Base-by-base conservation (phyloP, 2,113 vertebrate species). In the Artemisiospiza belli region DNA sequence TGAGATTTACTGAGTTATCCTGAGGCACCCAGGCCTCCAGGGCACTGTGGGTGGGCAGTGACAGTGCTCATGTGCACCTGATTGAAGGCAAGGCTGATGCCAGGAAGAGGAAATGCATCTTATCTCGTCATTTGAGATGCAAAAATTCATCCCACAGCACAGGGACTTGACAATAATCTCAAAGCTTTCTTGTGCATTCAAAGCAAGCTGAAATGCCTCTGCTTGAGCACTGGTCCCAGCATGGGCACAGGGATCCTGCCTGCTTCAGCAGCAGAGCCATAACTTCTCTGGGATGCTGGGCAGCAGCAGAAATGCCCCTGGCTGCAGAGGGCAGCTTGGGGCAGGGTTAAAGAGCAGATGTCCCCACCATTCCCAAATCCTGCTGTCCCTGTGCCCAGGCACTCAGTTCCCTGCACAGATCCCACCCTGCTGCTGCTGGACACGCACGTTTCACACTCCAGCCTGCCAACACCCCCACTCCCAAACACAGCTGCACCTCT, bases 21-120 rank as follows among this genome's bases (percentile, higher is more conserved):
- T 39, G 43, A 24, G 30, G 41, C 84, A 84, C 5, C 1, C 8
- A 62, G 43, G 10, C 31, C 21, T 68, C 41, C 72, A 62, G 47
- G 39, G 61, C 17, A 58, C 80, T 1, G 0, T 1, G 1, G 20
- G 33, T 33, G 7, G 3, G 23, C 9, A 33, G 67, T 11, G 43
- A 12, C 41, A 28, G 20, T 3, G 16, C 21, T 63, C 15, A 3
- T 0, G 0, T 5, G n/a, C 51, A 37, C 7, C 52, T 12, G 11
- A 28, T 14, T 2, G 1, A 52, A n/a, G 16, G 49, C 0, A 1
- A 90, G n/a, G 27, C 55, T 2, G 3, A 41, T 44, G 35, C 39
- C n/a, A 67, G 33, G 10, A 59, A 43, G 43, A 18, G 64, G 35
- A 43, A 44, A 61, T 43, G 62, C 37, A 54, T 12, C 31, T 85